Conservation (phyloP, 2,797 vertebrate species). For the Atherinosoma microstoma region DNA sequence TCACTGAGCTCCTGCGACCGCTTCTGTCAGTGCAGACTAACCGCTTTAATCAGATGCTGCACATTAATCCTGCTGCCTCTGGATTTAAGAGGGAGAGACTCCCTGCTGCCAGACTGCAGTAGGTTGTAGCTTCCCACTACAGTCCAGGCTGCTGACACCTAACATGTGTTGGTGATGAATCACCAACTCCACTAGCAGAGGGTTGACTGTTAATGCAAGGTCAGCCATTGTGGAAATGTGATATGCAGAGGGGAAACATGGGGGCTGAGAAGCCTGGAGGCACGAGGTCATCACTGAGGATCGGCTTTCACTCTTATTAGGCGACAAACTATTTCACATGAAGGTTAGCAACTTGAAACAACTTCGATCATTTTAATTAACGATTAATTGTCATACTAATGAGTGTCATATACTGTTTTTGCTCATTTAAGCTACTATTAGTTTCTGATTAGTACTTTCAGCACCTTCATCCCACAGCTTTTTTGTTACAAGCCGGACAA, state of each 20-base stretch:
- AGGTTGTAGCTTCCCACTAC: constrained; percentile 33
- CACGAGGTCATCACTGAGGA: neutral
- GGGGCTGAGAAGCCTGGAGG: constrained; percentile 8
- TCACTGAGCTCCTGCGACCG: constrained; percentile 28
- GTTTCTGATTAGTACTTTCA: neutral
- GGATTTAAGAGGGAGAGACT: constrained; percentile 34
- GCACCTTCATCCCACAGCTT: neutral
- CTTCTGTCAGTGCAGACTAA: constrained; percentile 30
- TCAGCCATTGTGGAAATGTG: constrained; percentile 41
- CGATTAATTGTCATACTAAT: neutral
- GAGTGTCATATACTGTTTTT: neutral
- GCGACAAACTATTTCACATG: neutral
- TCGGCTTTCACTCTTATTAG: neutral
- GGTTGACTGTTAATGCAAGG: constrained; percentile 30
- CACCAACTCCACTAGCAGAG: constrained; percentile 23
- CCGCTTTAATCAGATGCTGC: constrained; percentile 53
- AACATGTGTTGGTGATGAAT: constrained; percentile 51
- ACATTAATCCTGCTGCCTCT: constrained; percentile 50
- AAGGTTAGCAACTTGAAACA: neutral
- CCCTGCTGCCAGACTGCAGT: constrained; percentile 30
- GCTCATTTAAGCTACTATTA: neutral
- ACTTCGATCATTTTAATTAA: neutral
- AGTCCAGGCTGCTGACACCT: constrained; percentile 27
- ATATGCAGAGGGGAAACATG: neutral
- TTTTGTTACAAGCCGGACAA: too few relatives aligned